phyloP scores from a whole-genome alignment of 2,888 invertebrate species.

The Cenopis cana region DNA sequence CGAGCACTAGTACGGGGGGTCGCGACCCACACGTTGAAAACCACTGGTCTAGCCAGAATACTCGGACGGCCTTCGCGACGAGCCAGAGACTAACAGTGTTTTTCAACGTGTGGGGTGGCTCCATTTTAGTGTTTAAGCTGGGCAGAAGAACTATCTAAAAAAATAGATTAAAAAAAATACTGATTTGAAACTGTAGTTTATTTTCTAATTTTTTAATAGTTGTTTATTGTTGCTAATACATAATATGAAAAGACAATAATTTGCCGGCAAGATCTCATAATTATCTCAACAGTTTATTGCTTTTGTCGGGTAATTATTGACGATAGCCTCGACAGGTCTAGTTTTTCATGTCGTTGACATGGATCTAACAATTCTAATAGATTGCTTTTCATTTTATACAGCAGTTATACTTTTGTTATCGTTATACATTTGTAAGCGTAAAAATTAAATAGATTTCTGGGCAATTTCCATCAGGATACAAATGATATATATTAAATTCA shows the following conservation, averaged over 20 bases:
- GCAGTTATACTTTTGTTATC: background rate
- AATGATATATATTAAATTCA: background rate
- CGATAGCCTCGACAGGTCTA: constrained; percentile 11
- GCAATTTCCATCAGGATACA: constrained; percentile 7
- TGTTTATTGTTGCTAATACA: constrained; percentile 40
- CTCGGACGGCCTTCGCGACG: too few species aligned
- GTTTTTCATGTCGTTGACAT: constrained; percentile 19
- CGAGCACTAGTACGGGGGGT: too few species aligned
- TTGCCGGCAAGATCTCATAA: constrained; percentile 45
- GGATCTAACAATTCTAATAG: background rate
- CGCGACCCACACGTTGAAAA: too few species aligned
- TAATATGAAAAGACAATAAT: constrained; percentile 51
- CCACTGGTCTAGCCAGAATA: too few species aligned
- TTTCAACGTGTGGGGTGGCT: too few species aligned
- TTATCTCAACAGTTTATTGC: constrained; percentile 23
- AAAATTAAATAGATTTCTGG: background rate
- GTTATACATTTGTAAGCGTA: constrained; percentile 7
- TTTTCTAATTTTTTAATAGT: constrained; percentile 51
- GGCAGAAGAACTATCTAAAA: background rate
- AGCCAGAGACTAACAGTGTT: too few species aligned
- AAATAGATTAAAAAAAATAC: constrained; percentile 16
- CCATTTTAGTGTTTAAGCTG: too few species aligned
- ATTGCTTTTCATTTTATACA: constrained; percentile 12
- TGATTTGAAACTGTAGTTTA: constrained; percentile 53
- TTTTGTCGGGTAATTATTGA: constrained; percentile 26